Evolutionary conservation across 1,140 invertebrate species (phyloP), one percentile per base, ranked within the genome.

Genomic region (Saxidomus purpurata): DNA sequence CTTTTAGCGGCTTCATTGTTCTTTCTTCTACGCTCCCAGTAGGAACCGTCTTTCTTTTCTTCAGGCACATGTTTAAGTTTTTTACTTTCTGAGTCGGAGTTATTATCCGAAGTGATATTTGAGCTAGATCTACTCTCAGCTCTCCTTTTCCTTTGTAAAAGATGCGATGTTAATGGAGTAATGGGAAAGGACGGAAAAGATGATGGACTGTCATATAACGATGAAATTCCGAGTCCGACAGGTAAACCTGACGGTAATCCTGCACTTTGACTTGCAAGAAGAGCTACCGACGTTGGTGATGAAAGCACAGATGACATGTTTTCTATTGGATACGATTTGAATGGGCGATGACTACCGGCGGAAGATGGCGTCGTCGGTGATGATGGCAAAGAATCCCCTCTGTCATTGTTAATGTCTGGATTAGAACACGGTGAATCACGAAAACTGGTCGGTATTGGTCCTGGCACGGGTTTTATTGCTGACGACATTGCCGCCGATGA

Each of bases 1-100:
- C 98, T 97, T 95, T 99, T 99, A 0, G 99, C 99, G 28, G 99
- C 99, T 91, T 98, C 98, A 95, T 99, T 99, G 94, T 99, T 99
- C 94, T 99, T 99, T 84, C 97, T 97, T 15, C 99, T 96, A 86
- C 98, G 96, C 93, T 98, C 98, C 96, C 97, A 97, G 94, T 99
- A 99, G 0, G 97, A 97, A 0, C 97, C 97, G 93, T 99, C 98
- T 94, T 98, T 98, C 34, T 93, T 94, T 13, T 95, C 93, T 47
- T 95, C 95, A 13, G 95, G 95, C 8, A 95, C 92, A 28, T 92
- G 89, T 77, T 91, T 92, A 63, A 83, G 82, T 63, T 90, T 92
- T 90, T 94, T 93, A 11, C 84, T 63, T 17, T 86, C 71, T n/a
- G 87, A 67, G 13, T 77, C 63, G 8, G 84, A 76, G 40, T 91